Evolutionary conservation across 2,797 vertebrate genomes (phyloP).

Genomic region (Limnodromus scolopaceus): DNA sequence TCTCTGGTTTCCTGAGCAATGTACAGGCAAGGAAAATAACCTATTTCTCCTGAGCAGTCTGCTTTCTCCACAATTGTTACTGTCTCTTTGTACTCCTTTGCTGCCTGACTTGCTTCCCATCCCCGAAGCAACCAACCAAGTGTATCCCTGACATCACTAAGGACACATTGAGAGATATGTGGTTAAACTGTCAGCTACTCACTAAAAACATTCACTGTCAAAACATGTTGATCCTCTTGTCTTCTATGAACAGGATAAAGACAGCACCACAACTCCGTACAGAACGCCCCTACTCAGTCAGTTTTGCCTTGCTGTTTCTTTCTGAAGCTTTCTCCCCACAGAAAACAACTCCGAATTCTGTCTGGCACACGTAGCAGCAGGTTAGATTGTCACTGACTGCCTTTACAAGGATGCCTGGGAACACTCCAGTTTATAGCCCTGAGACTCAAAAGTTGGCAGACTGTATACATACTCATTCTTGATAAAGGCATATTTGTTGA

Average conservation of each 20-base stretch:
- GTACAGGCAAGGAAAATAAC: not conserved
- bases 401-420: not conserved
- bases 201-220: not conserved
- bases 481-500: conserved; percentile 96
- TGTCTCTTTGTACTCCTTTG: not conserved
- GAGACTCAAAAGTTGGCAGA: not conserved
- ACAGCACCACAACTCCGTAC: not conserved
- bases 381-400: not conserved
- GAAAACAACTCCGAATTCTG: not conserved
- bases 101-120: not conserved
- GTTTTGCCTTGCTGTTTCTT: not conserved
- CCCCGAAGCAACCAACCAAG: not conserved
- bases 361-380: not conserved
- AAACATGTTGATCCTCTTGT: not conserved
- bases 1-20: too few relatives aligned
- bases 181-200: not conserved
- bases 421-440: not conserved
- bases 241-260: not conserved
- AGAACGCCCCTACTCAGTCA: not conserved
- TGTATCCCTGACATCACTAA: not conserved
- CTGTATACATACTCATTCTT: conserved; percentile 88
- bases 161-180: not conserved
- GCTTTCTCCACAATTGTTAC: not conserved
- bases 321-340: not conserved
- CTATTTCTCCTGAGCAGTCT: not conserved